Evolutionary conservation across 2,797 vertebrate species (phyloP).

Genomic region (Cyclura pinguis): DNA sequence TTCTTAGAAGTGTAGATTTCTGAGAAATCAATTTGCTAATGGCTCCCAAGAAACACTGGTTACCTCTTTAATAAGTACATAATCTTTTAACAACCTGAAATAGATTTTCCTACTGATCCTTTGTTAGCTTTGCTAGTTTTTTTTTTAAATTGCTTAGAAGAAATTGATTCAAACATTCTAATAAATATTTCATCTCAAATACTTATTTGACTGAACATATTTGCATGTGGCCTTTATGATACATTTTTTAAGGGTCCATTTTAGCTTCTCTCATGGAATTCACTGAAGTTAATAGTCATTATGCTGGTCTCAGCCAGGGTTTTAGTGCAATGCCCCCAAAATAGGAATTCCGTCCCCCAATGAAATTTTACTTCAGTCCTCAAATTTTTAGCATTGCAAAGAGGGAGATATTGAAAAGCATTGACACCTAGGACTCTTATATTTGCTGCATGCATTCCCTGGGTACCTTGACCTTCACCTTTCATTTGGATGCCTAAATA

Average conservation of each 20-base stretch:
- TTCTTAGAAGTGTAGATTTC: conserved; percentile 46
- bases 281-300: background rate
- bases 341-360: too few relatives aligned
- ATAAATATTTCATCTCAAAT: conserved; percentile 57
- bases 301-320: rapidly evolving
- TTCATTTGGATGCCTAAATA: too few relatives aligned
- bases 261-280: background rate
- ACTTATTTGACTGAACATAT: conserved; percentile 61
- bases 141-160: conserved; percentile 52
- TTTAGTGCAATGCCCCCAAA: too few relatives aligned
- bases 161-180: conserved; percentile 62
- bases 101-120: conserved; percentile 44
- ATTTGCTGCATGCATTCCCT: too few relatives aligned
- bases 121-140: conserved; percentile 21
- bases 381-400: too few relatives aligned
- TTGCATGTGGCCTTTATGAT: conserved; percentile 59
- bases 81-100: conserved; percentile 63
- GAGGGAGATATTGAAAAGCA: too few relatives aligned
- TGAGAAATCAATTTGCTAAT: conserved; percentile 66
- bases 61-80: conserved; percentile 59
- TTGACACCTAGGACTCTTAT: too few relatives aligned
- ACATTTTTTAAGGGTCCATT: conserved; percentile 52
- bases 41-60: conserved; percentile 46
- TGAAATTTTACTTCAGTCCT: too few relatives aligned
- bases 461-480: too few relatives aligned